Evolutionary conservation across 2,888 invertebrate genomes (phyloP), one percentile per base, ranked within the genome.

Genomic region (Limnephilus auricula): DNA sequence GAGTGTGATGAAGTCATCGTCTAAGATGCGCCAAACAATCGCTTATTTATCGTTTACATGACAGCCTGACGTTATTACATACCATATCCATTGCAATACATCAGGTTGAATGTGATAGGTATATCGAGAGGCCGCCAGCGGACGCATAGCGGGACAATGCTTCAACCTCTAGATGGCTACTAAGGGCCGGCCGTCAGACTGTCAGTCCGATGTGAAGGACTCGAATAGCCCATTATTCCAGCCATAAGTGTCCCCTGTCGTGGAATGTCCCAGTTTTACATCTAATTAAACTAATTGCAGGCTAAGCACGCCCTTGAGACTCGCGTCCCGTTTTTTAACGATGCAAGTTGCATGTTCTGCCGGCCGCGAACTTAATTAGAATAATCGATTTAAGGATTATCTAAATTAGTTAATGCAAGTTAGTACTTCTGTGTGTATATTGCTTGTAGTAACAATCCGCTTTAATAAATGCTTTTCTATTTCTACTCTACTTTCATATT

Each of bases 261-360:
- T 30, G 89, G 82, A 80, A 89, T 84, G 84, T 78, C 84, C 90
- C 37, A 90, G 83, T 90, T 90, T 90, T 84, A 83, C 84, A 90
- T 50, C 84, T 84, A 90, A 84, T 90, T 90, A 84, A 32, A 84
- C 90, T 90, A 90, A 90, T 90, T 83, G 83, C 30, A 78, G 65
- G 84, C 9, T 37, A 32, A 84, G 34, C 84, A 65, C 50, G 65
- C 78, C 65, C 87, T 50, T 65, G 85, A 40, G 85, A 85, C 65
- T 9, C 25, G 25, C 9, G 25, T 65, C 25, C 25, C 25, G 25
- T 32, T 65, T 65, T 65, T 65, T 65, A 65, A 80, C 80, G 80
- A 80, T 80, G 80, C 80, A 25, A 9, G 65, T 65, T 65, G 65
- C 65, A 65, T 65, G 65, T 65, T 65, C 25, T 6, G 65, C 25